Percentiles rank a stretch among this genome's conserved stretches.
Conservation (phyloP, 2,888 invertebrate genomes). For the Idaea straminata region DNA sequence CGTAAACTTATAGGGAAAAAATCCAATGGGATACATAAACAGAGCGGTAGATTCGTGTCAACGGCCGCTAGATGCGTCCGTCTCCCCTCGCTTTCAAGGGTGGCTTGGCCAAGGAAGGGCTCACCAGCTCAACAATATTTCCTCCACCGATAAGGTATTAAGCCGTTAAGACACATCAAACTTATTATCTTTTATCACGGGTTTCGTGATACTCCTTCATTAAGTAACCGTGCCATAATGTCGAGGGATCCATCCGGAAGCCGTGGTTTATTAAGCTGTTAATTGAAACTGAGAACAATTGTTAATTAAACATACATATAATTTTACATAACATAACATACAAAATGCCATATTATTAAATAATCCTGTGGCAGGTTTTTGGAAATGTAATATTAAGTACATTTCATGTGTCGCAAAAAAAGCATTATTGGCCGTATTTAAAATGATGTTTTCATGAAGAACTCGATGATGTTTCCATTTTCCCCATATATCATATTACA, state of each 20-base stretch:
- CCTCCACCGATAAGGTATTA: constrained; percentile 65
- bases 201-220: constrained; percentile 39
- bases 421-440: no score
- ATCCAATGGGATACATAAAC: constrained; percentile 71
- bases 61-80: constrained; percentile 63
- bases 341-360: background rate
- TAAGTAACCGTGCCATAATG: constrained; percentile 35
- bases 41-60: constrained; percentile 73
- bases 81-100: constrained; percentile 56
- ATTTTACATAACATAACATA: background rate
- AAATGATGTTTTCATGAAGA: no score
- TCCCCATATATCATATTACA: no score
- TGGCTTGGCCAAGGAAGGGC: constrained; percentile 47
- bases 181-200: constrained; percentile 59
- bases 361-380: no score
- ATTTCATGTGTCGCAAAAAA: no score
- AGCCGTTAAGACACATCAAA: constrained; percentile 62
- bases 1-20: constrained; percentile 64
- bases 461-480: no score
- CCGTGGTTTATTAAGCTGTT: constrained; percentile 47
- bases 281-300: background rate
- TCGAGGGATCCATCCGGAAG: background rate
- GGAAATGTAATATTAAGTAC: no score
- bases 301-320: background rate
- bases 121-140: constrained; percentile 42